Conservation (phyloP, 35 echinoderm and acorn worm species). For the Diadema setosum region DNA sequence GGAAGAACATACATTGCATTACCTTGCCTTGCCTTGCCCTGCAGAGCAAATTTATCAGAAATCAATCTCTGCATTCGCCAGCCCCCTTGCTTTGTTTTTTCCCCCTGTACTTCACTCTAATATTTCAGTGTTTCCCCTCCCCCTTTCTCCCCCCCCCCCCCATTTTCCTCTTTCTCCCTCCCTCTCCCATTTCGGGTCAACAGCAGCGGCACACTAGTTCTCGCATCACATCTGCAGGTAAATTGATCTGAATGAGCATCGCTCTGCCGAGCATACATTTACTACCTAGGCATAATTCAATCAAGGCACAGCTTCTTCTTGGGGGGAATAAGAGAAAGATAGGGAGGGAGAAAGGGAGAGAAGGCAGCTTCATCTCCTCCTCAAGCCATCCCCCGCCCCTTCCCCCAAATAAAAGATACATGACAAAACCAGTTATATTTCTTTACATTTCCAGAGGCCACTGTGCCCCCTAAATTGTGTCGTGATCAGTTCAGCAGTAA, state of each 20-base stretch:
- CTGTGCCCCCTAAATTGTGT: no score
- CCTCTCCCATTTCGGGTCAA: background rate
- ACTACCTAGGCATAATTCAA: background rate
- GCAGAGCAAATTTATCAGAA: background rate
- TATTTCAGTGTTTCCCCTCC: background rate
- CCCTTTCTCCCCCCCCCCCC: background rate
- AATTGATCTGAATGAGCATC: background rate
- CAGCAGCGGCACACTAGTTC: background rate
- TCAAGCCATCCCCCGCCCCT: no score
- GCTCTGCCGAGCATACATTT: background rate
- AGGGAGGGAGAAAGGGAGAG: no score
- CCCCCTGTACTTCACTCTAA: background rate
- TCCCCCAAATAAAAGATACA: no score
- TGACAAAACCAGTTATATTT: no score
- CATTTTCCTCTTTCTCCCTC: background rate
- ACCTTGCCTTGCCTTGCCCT: background rate
- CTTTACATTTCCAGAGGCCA: no score
- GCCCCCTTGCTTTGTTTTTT: background rate
- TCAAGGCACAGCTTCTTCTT: no score
- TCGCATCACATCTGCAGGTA: background rate
- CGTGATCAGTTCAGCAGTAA: no score
- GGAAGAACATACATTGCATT: no score
- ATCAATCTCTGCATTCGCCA: background rate
- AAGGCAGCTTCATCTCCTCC: no score
- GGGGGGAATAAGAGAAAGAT: no score